Evolutionary conservation across 2,888 invertebrate genomes (phyloP).

Genomic region (Lasioglossum villosulum): DNA sequence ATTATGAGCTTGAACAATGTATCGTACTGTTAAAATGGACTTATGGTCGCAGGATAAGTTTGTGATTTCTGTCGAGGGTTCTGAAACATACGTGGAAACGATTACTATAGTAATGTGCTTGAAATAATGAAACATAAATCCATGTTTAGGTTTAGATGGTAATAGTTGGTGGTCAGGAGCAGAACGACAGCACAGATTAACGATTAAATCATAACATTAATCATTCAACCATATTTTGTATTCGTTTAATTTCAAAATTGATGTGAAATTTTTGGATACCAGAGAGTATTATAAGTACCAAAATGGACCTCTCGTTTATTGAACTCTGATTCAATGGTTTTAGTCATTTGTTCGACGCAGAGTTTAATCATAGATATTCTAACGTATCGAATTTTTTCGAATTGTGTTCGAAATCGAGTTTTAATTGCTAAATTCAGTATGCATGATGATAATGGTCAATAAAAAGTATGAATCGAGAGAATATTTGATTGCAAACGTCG

Average conservation of each 20-base stretch:
- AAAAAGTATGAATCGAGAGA: background rate
- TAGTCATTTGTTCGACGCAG: background rate
- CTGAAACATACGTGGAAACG: slow-evolving; percentile 58
- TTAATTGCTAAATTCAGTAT: background rate
- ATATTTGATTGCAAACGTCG: background rate
- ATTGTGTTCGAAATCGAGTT: background rate
- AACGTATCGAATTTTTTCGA: background rate
- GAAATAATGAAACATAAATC: slow-evolving; percentile 68
- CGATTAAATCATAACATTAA: background rate
- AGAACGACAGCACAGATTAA: background rate
- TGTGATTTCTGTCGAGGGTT: background rate
- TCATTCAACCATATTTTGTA: background rate
- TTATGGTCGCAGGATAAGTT: background rate
- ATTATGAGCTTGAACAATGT: background rate
- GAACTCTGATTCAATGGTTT: background rate
- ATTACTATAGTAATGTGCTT: slow-evolving; percentile 65
- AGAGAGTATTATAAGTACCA: background rate
- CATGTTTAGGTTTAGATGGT: slow-evolving; percentile 56
- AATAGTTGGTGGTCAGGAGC: slow-evolving; percentile 16
- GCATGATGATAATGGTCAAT: background rate
- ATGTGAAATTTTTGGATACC: background rate
- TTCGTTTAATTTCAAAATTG: background rate
- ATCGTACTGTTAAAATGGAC: background rate
- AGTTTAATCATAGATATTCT: background rate
- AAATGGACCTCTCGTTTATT: background rate